Base-by-base conservation (phyloP, 2,888 invertebrate genomes). In the Lagria hirta region DNA sequence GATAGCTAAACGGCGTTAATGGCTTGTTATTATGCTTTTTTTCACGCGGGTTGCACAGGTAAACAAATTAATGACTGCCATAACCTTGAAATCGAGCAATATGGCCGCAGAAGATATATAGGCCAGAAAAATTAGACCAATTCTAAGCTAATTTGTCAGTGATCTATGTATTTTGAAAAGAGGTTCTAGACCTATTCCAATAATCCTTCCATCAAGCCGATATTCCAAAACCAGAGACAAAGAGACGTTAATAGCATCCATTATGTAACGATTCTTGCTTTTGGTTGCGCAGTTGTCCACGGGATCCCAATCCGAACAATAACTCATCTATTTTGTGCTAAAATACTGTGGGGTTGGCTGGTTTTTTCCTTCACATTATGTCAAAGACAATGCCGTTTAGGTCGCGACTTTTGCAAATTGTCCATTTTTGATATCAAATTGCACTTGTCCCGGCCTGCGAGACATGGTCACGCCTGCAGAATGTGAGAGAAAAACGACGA, bases 361-460 rank as follows among this genome's bases (percentile, higher is more conserved):
- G n/a, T n/a, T n/a, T n/a, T n/a, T n/a, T n/a, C n/a, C 7, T 16
- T 23, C 24, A 21, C 12, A 15, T 28, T 11, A 14, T 15, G 7
- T 37, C 34, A 48, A 35, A 29, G 43, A 57, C 60, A 60, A 60
- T 58, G 55, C 61, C 58, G 60, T 61, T 57, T 75, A 78, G 79
- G 78, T 72, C 75, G 77, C 76, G 76, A 65, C 73, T 72, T 68
- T 78, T 75, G 78, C 76, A 74, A 64, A 69, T 76, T 78, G 76
- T 72, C 69, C 63, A 66, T 69, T 67, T 66, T 58, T 52, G 45
- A 14, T 18, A 65, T 74, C 78, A 79, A 73, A 79, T 79, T 79
- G 79, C 79, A 79, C 79, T 78, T 75, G 78, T 78, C 79, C 78
- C 79, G 79, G 79, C 79, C 79, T 79, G 78, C 79, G 48, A 45